Percentiles rank a stretch among this genome's conserved stretches.
Conservation (phyloP, 2,113 vertebrate genomes). For the Suncus etruscus region DNA sequence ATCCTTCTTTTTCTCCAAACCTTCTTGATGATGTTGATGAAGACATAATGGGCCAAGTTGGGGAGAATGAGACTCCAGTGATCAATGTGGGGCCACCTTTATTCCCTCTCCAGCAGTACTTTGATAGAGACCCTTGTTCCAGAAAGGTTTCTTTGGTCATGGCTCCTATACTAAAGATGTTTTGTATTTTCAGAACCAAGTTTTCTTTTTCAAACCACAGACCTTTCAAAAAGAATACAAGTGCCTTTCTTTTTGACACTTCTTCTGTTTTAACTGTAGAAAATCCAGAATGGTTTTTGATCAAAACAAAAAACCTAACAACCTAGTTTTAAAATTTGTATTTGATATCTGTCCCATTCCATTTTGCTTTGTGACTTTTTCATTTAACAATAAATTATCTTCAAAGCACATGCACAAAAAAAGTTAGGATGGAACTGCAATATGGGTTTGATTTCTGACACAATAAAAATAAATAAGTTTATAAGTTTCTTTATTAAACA, state of each 20-base stretch:
- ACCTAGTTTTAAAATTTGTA: conserved; percentile 68
- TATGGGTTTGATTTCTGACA: too few species aligned
- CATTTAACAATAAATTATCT: conserved; percentile 88
- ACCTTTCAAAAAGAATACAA: conserved; percentile 50
- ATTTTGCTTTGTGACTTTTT: conserved; percentile 81
- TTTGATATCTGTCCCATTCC: conserved; percentile 63
- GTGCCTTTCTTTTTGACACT: conserved; percentile 71
- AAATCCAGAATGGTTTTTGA: conserved; percentile 74
- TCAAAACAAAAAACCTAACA: conserved; percentile 48
- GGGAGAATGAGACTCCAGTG: rapidly evolving
- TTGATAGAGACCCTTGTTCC: not conserved
- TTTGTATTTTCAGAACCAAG: conserved; percentile 45
- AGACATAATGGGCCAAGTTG: rapidly evolving
- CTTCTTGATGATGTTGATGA: not conserved
- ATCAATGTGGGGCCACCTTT: rapidly evolving
- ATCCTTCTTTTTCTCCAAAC: conserved; percentile 59
- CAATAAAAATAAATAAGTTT: too few species aligned
- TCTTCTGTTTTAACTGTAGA: conserved; percentile 80
- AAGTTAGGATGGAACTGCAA: too few species aligned
- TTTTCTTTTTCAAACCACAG: conserved; percentile 49
- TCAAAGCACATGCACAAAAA: conserved; percentile 70
- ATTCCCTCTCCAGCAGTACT: not conserved
- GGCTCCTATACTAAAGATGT: conserved; percentile 8
- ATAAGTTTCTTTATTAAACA: not conserved
- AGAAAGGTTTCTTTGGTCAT: conserved; percentile 17